These are phyloP conservation scores for Panthera uncia DNA, from an alignment of 2,113 vertebrate species.

Conservation along the genomic window DNA sequence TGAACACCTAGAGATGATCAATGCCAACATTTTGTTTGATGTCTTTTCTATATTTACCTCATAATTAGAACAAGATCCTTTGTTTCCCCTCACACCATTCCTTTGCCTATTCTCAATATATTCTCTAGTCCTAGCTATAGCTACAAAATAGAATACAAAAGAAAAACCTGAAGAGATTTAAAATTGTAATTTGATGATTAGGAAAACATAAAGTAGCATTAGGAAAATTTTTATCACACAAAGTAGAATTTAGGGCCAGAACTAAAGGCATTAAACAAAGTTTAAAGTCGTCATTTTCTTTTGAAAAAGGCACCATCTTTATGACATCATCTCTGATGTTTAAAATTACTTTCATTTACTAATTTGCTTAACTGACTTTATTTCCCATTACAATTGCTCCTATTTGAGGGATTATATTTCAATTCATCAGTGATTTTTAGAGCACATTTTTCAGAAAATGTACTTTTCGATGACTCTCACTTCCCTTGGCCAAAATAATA, in stretches of 20 bases:
- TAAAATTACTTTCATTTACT: not conserved
- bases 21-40: not conserved
- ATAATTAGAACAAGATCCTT: not conserved
- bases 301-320: not conserved
- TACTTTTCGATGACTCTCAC: not conserved
- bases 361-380: not conserved
- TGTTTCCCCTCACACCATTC: not conserved
- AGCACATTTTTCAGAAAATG: not conserved
- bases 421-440: not conserved
- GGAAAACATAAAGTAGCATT: not conserved
- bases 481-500: not conserved
- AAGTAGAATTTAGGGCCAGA: not conserved
- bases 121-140: not conserved
- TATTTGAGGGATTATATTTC: not conserved
- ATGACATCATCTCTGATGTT: not conserved
- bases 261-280: not conserved
- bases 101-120: not conserved
- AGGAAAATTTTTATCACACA: not conserved
- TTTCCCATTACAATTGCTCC: not conserved
- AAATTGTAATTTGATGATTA: not conserved
- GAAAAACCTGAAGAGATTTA: not conserved
- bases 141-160: not conserved
- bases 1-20: not conserved
- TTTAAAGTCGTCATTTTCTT: not conserved
- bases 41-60: not conserved